phyloP scores from a whole-genome alignment of 2,888 invertebrate genomes.

The Ceratothoa steindachneri region DNA sequence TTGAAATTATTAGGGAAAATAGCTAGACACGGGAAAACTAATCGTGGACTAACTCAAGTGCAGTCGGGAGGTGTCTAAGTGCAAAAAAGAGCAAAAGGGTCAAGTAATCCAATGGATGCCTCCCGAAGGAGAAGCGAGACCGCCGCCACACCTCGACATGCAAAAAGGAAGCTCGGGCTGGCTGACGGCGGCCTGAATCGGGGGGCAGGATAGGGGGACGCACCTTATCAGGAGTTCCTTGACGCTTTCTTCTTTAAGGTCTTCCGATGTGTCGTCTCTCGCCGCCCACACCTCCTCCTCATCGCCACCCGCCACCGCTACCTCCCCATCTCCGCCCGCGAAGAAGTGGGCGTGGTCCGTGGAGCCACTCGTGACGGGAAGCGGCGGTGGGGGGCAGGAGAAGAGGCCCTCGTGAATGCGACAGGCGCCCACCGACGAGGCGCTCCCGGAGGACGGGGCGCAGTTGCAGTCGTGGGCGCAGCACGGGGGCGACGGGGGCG shows the following conservation, averaged over 20 bases:
- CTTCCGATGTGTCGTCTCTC: slow-evolving; percentile 41
- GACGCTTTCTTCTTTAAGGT: slow-evolving; percentile 46
- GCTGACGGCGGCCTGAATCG: no score
- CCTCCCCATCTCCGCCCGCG: slow-evolving; percentile 38
- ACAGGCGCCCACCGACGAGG: slow-evolving; percentile 37
- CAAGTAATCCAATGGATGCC: no score
- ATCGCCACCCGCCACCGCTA: slow-evolving; percentile 33
- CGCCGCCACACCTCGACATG: not conserved
- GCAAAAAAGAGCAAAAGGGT: no score
- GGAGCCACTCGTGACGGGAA: slow-evolving; percentile 30
- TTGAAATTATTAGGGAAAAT: no score
- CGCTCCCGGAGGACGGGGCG: slow-evolving; percentile 33
- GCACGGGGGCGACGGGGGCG: slow-evolving; percentile 33
- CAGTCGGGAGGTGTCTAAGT: no score
- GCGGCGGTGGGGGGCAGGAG: slow-evolving; percentile 33
- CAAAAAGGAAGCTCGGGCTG: no score
- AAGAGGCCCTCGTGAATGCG: slow-evolving; percentile 40
- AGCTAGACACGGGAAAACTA: no score
- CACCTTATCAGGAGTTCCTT: slow-evolving; percentile 45
- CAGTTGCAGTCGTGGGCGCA: slow-evolving; percentile 36
- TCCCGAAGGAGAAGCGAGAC: no score
- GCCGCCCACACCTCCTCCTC: slow-evolving; percentile 40
- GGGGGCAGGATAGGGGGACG: slow-evolving; percentile 10
- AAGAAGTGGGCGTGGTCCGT: slow-evolving; percentile 26
- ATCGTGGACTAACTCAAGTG: no score